Evolutionary conservation across 2,888 invertebrate genomes (phyloP), one percentile per base, ranked within the genome.

Genomic region (Macaria liturata): DNA sequence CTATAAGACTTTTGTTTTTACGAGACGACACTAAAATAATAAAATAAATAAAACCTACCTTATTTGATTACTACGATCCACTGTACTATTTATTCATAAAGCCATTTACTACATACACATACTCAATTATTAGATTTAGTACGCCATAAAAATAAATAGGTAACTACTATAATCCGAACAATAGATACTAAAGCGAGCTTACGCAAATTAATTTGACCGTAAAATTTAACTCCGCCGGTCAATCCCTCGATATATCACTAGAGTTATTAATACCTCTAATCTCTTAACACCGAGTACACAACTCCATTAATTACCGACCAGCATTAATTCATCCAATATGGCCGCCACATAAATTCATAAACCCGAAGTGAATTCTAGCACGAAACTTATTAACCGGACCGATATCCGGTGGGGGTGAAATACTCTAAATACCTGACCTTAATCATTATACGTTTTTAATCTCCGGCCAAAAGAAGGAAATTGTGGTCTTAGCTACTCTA

Each of bases 271-370:
- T 63, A 57, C 64, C 54, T 30, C 59, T 66, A 66, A 66, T 66
- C 66, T 64, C 66, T 61, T 66, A 66, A 66, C 64, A 61, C 64
- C 48, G 50, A 57, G 20, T 52, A 59, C 55, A 60, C 53, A 49
- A 32, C 56, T 62, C 62, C 60, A 69, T 65, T 65, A 67, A 68
- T 68, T 63, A 62, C 64, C 59, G 61, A 59, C 49, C 61, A 56
- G 53, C 67, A 65, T 66, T 70, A 65, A 67, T 69, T 65, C 30
- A 40, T 65, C 47, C 51, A 64, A 62, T 51, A 62, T 57, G 67
- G 61, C 72, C 69, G 68, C 71, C 68, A 56, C 69, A 69, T 74
- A 73, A 74, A 74, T 78, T 72, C 66, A 70, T 69, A 68, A 68
- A 62, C 60, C 66, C 64, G 64, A 65, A 57, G 59, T 59, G 68